A percentile compares a stretch with the other conserved stretches of the same genome.
Conservation (phyloP, 1,140 invertebrate species). For the Sycobia sp. region DNA sequence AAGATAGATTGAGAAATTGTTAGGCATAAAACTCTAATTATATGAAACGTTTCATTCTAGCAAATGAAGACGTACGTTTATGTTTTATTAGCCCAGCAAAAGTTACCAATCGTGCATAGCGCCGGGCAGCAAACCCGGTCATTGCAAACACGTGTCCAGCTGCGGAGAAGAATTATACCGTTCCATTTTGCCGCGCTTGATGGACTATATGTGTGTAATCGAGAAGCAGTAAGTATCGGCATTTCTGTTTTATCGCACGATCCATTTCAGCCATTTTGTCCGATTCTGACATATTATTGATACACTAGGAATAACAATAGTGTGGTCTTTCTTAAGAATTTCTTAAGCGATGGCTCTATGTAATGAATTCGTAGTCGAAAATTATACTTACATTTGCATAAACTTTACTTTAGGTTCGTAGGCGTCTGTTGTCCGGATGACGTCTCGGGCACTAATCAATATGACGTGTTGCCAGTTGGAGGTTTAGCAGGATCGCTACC, state of each 20-base stretch:
- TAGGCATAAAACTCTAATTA: no score
- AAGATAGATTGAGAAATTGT: no score
- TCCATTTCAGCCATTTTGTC: neutral
- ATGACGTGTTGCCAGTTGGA: constrained; percentile 10
- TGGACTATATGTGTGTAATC: constrained; percentile 73
- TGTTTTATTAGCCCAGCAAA: constrained; percentile 48
- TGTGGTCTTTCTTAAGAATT: no score
- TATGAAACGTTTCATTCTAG: no score
- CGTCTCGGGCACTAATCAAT: neutral
- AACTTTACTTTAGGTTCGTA: constrained; percentile 65
- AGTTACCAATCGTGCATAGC: constrained; percentile 67
- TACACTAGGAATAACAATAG: no score
- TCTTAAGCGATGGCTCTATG: no score
- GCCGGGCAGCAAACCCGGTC: constrained; percentile 65
- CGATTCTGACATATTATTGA: no score
- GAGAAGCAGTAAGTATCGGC: constrained; percentile 64
- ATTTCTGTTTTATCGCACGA: neutral
- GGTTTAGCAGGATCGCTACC: constrained; percentile 33
- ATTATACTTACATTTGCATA: no score
- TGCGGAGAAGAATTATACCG: constrained; percentile 69
- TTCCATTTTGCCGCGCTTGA: constrained; percentile 63
- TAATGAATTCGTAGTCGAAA: no score
- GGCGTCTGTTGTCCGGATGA: constrained; percentile 71
- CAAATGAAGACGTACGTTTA: neutral
- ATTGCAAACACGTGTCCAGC: constrained; percentile 69